Base-by-base conservation (phyloP, 2,888 invertebrate genomes). In the Lacanobia wlatinum region DNA sequence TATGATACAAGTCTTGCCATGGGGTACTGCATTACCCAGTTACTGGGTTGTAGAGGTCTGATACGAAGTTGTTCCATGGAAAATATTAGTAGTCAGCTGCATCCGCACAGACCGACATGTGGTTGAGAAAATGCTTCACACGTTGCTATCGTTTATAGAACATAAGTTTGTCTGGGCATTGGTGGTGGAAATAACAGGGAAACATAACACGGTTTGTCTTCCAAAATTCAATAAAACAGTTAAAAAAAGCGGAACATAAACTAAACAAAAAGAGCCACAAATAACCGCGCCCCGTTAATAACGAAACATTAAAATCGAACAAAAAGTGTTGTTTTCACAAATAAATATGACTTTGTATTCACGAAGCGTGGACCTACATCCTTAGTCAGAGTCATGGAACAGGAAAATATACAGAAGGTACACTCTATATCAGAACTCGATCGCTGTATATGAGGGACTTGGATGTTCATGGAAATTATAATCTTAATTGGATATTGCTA, bases 231-330 rank as follows among this genome's bases (percentile, higher is more conserved):
- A 65, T 52, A 38, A 21, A 1, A 46, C 5, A 46, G 10, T 43
- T 14, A 34, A n/a, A 23, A 65, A 50, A 23, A 43, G 58, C 46
- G n/a, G 8, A 60, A 18, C 28, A 58, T 43, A 8, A 43, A 46
- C 18, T 50, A 58, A 55, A 69, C 50, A 68, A 74, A 64, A 59
- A 63, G n/a, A 64, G 53, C 46, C 14, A 75, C 79, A 70, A 67
- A 79, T 67, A 64, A 67, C 60, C 23, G 28, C 21, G n/a, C 10
- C 18, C 23, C 53, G 67, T 79, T 72, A 61, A 79, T 68, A 79
- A 68, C 79, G 3, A 71, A 76, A 64, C 79, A 79, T 79, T 76
- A 65, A 79, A 79, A 76, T 43, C 48, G 56, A 68, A 81, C 78
- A 81, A 78, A 71, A 71, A 66, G 65, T 63, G 58, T 71, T 78